Evolutionary conservation across 92 coral and sea anemone species (phyloP).

Genomic region (Palythoa heliodiscus): DNA sequence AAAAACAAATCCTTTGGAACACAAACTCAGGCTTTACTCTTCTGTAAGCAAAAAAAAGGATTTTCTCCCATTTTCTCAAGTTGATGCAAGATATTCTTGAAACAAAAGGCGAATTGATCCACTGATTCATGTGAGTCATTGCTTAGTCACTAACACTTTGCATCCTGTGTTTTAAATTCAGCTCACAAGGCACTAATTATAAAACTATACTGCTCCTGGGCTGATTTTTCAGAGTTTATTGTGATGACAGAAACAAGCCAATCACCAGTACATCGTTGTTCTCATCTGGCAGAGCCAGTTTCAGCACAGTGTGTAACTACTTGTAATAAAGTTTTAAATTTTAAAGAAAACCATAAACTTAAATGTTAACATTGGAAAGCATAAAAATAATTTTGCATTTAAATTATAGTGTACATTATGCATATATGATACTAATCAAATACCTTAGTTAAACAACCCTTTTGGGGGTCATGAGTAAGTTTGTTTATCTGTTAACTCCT

Average conservation of each 20-base stretch:
- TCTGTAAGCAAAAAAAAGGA: no score
- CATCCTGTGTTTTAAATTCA: constrained; percentile 50
- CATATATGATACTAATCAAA: no score
- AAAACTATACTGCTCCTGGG: constrained; percentile 53
- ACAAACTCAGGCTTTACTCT: no score
- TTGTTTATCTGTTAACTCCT: neutral
- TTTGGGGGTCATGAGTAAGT: neutral
- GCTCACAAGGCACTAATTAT: constrained; percentile 28
- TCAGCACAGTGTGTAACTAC: constrained; percentile 45
- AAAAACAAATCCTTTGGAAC: no score
- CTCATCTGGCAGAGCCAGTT: constrained; percentile 43
- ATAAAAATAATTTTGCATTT: no score
- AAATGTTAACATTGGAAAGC: no score
- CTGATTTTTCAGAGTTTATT: constrained; percentile 49
- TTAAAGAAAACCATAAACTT: no score
- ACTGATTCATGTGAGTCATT: constrained; percentile 51
- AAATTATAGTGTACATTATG: no score
- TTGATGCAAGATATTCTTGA: constrained; percentile 60
- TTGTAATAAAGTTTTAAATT: no score
- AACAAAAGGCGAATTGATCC: constrained; percentile 61
- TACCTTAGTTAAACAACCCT: no score
- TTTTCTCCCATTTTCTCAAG: constrained; percentile 59
- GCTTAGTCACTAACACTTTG: constrained; percentile 51
- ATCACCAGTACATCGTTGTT: constrained; percentile 66
- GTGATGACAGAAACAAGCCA: constrained; percentile 63